Evolutionary conservation across 2,797 vertebrate species (phyloP), one percentile per base, ranked within the genome.

Genomic region (Gallinago nigripennis): DNA sequence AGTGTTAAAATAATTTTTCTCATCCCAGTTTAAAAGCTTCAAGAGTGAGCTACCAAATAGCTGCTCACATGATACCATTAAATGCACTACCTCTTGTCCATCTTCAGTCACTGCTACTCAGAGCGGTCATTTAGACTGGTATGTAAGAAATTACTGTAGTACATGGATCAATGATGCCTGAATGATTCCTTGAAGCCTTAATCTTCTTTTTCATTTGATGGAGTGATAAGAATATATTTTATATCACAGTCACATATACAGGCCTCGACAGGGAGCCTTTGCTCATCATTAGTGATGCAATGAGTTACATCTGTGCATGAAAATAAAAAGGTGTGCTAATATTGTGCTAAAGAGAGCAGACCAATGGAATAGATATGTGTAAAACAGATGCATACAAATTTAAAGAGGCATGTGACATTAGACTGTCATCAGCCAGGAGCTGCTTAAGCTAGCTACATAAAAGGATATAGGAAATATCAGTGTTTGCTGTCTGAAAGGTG

Each of bases 191-290:
- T 91, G 28, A 81, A 73, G 53, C 16, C 73, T 60, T 66, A 43
- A 37, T 73, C 15, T 88, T 80, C 53, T 69, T 82, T 90, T 86
- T 57, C 83, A 84, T 86, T 63, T 90, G 70, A 70, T 70, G n/a
- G 37, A 86, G 23, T 41, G 9, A 28, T 65, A 86, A 69, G 46
- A 78, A 31, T 54, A 54, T 33, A 12, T 54, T 84, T 72, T 72
- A 56, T 33, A 86, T 54, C 63, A 60, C 39, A 65, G 18, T 64
- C 53, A 57, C 4, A 2, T 6, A 16, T 69, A 41, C 23, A 54
- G 60, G 60, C 41, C 43, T 93, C 50, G n/a, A 61, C 3, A 35
- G 37, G 27, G 19, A 60, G 20, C 4, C 24, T 87, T 56, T 58
- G 35, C 60, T 60, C 48, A 43, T n/a, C 66, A 61, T 73, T 77